Percentiles rank a stretch among this genome's conserved stretches.
These are phyloP conservation scores for Pogonomyrmex barbatus DNA, from an alignment of 1,140 invertebrate genomes.

Conservation along the genomic window DNA sequence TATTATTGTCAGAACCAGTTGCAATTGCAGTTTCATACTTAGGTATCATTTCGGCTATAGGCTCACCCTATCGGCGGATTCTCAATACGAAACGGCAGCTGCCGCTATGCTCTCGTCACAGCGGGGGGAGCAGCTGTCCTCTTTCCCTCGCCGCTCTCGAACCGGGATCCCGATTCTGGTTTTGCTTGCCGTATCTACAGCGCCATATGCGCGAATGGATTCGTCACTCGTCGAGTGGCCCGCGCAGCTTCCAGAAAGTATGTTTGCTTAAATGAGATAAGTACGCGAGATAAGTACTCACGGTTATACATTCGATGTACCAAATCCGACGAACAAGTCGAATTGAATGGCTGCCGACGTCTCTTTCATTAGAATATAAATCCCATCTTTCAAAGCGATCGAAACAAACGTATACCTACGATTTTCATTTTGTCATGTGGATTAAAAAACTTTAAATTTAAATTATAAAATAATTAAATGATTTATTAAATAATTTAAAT, in stretches of 20 bases:
- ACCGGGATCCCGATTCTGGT: slow-evolving; percentile 63
- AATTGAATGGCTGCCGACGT: not conserved
- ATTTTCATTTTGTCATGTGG: not conserved
- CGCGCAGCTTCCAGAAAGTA: slow-evolving; percentile 50
- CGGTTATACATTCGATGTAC: not conserved
- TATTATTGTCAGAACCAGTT: slow-evolving; percentile 20
- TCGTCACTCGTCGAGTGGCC: slow-evolving; percentile 2
- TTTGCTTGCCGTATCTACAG: slow-evolving; percentile 57
- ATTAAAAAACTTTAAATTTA: no score
- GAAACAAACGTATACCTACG: not conserved
- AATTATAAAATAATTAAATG: no score
- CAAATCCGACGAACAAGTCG: not conserved
- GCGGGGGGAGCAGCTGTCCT: slow-evolving; percentile 62
- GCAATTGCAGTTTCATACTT: slow-evolving; percentile 32
- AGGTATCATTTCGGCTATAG: slow-evolving; percentile 16
- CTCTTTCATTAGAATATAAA: not conserved
- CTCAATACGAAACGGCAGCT: slow-evolving; percentile 66
- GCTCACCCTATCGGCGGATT: slow-evolving; percentile 36
- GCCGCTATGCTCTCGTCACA: slow-evolving; percentile 45
- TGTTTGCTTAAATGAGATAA: slow-evolving; percentile 58
- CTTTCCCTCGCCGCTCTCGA: slow-evolving; percentile 41
- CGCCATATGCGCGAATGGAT: slow-evolving; percentile 55
- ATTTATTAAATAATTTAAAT: no score
- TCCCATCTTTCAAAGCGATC: not conserved
- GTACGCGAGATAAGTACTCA: not conserved